These are phyloP conservation scores for Parthenolecanium corni DNA, from an alignment of 2,888 invertebrate genomes.

Conservation along the genomic window DNA sequence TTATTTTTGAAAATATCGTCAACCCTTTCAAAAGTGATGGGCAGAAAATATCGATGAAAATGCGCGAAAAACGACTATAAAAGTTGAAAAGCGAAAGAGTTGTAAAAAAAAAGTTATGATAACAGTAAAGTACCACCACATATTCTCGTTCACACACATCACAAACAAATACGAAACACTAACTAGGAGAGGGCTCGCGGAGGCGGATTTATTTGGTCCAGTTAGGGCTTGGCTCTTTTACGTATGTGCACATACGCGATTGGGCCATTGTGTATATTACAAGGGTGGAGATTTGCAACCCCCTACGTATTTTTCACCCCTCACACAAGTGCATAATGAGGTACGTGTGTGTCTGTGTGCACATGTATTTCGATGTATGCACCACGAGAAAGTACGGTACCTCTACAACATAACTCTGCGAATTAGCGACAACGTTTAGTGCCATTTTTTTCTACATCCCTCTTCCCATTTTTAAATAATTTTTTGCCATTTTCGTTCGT, in stretches of 20 bases:
- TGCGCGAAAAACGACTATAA: too few relatives aligned
- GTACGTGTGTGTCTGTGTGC: constrained; percentile 3
- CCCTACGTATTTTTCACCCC: constrained; percentile 14
- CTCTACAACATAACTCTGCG: not conserved
- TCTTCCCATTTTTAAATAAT: not conserved
- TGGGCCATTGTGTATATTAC: constrained; percentile 20
- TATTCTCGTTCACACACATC: not conserved
- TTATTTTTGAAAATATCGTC: too few relatives aligned
- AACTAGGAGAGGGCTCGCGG: constrained; percentile 2
- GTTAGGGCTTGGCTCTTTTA: constrained; percentile 24
- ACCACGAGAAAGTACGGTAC: not conserved
- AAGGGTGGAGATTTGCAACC: constrained; percentile 28
- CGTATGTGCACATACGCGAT: constrained; percentile 26
- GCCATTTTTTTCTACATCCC: not conserved
- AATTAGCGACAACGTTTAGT: constrained; percentile 9
- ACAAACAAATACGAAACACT: not conserved
- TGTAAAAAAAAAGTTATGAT: not conserved
- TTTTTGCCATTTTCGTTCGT: not conserved
- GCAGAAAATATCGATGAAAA: too few relatives aligned
- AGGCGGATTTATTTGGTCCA: constrained; percentile 20
- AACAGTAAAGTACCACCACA: not conserved
- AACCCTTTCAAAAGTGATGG: too few relatives aligned
- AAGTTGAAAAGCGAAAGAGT: not conserved
- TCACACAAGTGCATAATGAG: constrained; percentile 13
- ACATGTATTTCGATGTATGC: not conserved